Percentiles rank a stretch among this genome's conserved stretches.
Evolutionary conservation across 2,797 vertebrate genomes (phyloP).

Genomic region (Poecilia gillii): DNA sequence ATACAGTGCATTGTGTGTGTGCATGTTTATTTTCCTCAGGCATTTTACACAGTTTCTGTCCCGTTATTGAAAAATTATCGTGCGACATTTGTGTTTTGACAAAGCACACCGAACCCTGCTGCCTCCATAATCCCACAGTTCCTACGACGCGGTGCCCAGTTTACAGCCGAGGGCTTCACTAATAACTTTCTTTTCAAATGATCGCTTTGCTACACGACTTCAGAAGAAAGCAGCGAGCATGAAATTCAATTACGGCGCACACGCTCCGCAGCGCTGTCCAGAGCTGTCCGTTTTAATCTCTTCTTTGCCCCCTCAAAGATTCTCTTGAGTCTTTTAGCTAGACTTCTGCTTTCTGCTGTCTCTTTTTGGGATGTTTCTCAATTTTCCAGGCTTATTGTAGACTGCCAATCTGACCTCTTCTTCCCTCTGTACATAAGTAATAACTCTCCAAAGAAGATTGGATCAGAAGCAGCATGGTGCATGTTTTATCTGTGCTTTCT

Average conservation of each 20-base stretch:
- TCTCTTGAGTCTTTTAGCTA: slow-evolving; percentile 58
- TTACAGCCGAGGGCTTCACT: slow-evolving; percentile 77
- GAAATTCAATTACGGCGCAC: slow-evolving; percentile 94
- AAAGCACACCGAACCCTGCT: slow-evolving; percentile 58
- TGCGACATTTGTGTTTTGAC: slow-evolving; percentile 73
- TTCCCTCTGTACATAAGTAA: background rate
- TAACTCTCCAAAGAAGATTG: background rate
- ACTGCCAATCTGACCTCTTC: background rate
- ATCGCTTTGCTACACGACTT: slow-evolving; percentile 93
- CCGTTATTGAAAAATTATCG: slow-evolving; percentile 41
- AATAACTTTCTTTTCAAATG: slow-evolving; percentile 91
- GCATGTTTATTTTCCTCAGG: background rate
- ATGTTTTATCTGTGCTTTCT: slow-evolving; percentile 6
- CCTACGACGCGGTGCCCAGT: slow-evolving; percentile 70
- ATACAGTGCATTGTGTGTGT: background rate
- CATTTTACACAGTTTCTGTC: slow-evolving; percentile 30
- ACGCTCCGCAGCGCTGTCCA: slow-evolving; percentile 85
- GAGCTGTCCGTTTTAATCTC: slow-evolving; percentile 86
- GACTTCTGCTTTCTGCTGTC: slow-evolving; percentile 34
- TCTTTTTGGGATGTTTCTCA: background rate
- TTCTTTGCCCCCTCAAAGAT: slow-evolving; percentile 70
- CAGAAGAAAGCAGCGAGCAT: slow-evolving; percentile 91
- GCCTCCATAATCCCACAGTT: slow-evolving; percentile 80
- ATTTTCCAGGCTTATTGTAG: background rate
- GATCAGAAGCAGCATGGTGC: background rate